Evolutionary conservation across 92 coral and sea anemone species (phyloP).

Genomic region (Anthopleura xanthogrammica): DNA sequence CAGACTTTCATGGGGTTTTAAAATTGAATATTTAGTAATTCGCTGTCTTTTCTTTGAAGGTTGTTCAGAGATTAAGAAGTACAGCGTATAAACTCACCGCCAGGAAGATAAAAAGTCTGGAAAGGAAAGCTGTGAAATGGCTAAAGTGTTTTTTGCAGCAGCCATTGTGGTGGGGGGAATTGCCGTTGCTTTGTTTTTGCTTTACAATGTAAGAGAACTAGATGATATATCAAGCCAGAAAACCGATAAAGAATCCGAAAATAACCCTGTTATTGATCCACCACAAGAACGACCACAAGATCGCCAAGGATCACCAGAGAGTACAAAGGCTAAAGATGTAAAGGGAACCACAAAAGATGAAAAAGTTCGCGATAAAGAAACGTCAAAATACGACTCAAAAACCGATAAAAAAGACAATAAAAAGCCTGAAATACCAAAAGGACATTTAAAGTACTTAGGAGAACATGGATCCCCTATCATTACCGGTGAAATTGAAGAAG

Average conservation of each 20-base stretch:
- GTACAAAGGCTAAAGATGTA: slow-evolving; percentile 22
- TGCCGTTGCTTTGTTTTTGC: slow-evolving; percentile 19
- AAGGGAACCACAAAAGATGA: neutral
- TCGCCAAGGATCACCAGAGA: neutral
- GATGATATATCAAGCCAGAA: neutral
- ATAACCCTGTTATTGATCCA: neutral
- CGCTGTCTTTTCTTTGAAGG: neutral
- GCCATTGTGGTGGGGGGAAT: slow-evolving; percentile 30
- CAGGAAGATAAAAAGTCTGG: neutral
- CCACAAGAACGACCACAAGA: slow-evolving; percentile 10
- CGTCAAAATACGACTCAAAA: slow-evolving; percentile 2
- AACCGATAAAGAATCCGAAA: neutral
- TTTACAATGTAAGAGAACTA: neutral
- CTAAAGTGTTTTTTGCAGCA: slow-evolving; percentile 12
- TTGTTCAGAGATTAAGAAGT: neutral
- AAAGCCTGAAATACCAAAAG: slow-evolving; percentile 36
- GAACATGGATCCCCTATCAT: slow-evolving; percentile 78
- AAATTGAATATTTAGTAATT: neutral
- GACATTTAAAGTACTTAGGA: slow-evolving; percentile 87
- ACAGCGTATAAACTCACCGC: neutral
- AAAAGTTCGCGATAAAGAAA: slow-evolving; percentile 18
- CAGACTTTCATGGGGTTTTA: neutral
- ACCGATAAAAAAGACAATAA: neutral
- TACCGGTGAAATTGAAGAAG: slow-evolving; percentile 79
- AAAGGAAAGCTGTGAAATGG: neutral